Conservation (phyloP, 2,113 vertebrate species). For the Lampris megalopsis region DNA sequence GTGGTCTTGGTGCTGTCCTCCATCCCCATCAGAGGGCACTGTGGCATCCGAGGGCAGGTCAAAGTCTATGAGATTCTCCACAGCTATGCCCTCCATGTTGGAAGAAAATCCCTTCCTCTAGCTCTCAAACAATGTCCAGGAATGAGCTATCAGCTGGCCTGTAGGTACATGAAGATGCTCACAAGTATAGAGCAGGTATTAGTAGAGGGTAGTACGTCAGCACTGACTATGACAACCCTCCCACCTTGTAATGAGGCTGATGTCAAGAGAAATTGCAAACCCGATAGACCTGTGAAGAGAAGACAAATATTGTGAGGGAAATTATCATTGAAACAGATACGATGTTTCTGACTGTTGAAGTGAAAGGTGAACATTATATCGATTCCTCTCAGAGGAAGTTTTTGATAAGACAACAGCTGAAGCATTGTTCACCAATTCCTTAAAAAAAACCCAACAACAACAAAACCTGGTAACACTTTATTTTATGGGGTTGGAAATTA, state of each 20-base stretch:
- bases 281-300: slow-evolving; percentile 57
- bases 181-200: neutral
- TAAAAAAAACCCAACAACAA: no score
- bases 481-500: no score
- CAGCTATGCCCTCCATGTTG: slow-evolving; percentile 86
- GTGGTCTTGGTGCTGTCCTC: slow-evolving; percentile 42
- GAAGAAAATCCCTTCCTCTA: slow-evolving; percentile 2
- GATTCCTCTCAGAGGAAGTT: no score
- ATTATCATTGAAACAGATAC: neutral
- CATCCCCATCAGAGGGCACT: slow-evolving; percentile 55
- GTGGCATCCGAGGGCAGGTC: slow-evolving; percentile 73
- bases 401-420: no score
- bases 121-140: neutral
- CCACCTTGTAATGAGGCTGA: slow-evolving; percentile 48
- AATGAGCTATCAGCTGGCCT: neutral
- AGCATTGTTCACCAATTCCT: no score
- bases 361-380: no score
- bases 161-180: slow-evolving; percentile 29
- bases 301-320: neutral
- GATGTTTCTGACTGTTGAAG: neutral
- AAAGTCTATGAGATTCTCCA: slow-evolving; percentile 90
- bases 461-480: no score
- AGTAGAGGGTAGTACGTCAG: neutral
- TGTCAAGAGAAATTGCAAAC: slow-evolving; percentile 36
- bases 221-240: slow-evolving; percentile 27